Evolutionary conservation across 2,797 vertebrate species (phyloP), one percentile per base, ranked within the genome.

Genomic region (Acomys russatus): DNA sequence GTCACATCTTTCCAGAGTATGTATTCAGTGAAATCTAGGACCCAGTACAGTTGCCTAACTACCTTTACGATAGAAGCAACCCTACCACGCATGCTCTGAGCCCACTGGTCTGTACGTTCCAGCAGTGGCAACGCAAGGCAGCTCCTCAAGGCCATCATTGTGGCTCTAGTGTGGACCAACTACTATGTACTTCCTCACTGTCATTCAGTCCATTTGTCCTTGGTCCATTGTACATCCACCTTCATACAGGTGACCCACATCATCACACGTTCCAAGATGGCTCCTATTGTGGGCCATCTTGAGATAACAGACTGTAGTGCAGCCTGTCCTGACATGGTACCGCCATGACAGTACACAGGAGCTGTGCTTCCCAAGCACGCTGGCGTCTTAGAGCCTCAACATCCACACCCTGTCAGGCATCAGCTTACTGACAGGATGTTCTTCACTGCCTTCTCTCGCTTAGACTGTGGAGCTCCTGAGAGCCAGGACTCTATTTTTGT

Each of bases 381-480:
- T 30, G 35, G 4, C 14, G 14, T 22, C 73, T 82, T 56, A 30
- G 77, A 92, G 25, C 54, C 66, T 87, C 38, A 22, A 44, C 33
- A 61, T 0, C 0, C 59, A 51, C 14, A 5, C 56, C 76, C 20
- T 1, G 5, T 80, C 49, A 61, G 77, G 73, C 22, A 28, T 88
- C 76, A 84, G 23, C 80, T 92, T 38, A 9, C 20, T 70, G 54
- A 35, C 82, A 14, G 78, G 63, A 38, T 54, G 87, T 88, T 77
- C 96, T 74, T 63, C 10, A 33, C 35, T 76, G 30, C n/a, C 70
- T 87, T 35, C n/a, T 90, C 25, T 51, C 51, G 64, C 3, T 92
- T 92, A 92, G 71, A 35, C 70, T 35, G 61, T 73, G 15, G 56
- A n/a, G 78, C 61, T 59, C 76, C 88, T 33, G 59, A 94, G 44